These are phyloP conservation scores for Anoplopoma fimbria DNA, from an alignment of 2,113 vertebrate genomes.

Conservation along the genomic window DNA sequence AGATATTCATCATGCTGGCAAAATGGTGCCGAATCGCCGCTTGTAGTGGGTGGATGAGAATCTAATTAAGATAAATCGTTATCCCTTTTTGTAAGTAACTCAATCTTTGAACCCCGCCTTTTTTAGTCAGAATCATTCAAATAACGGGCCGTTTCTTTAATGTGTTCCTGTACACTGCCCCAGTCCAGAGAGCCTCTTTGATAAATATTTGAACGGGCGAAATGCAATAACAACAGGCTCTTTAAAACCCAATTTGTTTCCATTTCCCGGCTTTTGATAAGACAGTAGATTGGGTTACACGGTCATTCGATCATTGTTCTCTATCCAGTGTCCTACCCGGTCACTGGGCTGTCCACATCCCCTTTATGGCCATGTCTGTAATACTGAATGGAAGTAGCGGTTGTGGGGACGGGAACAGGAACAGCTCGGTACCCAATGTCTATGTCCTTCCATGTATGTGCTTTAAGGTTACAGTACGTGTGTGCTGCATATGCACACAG, in stretches of 20 bases:
- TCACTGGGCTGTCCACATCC: constrained; percentile 35
- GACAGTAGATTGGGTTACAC: constrained; percentile 61
- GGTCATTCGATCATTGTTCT: constrained; percentile 54
- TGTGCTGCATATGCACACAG: neutral
- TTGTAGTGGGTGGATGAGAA: constrained; percentile 48
- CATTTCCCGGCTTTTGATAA: constrained; percentile 69
- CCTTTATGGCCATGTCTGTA: constrained; percentile 22
- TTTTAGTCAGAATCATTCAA: constrained; percentile 42
- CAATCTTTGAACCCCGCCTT: constrained; percentile 35
- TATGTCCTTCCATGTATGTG: constrained; percentile 12
- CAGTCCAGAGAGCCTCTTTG: constrained; percentile 38
- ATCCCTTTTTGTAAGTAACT: constrained; percentile 26
- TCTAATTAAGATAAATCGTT: constrained; percentile 63
- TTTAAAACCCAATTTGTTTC: constrained; percentile 70
- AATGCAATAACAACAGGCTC: constrained; percentile 61
- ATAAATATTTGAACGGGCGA: constrained; percentile 68
- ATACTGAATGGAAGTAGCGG: constrained; percentile 38
- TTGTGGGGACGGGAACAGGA: neutral
- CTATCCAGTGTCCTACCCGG: constrained; percentile 14
- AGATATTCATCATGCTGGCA: constrained; percentile 47
- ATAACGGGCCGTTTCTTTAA: constrained; percentile 24
- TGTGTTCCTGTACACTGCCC: constrained; percentile 21
- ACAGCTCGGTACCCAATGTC: constrained; percentile 29
- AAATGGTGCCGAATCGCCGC: constrained; percentile 54
- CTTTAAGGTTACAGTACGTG: constrained; percentile 10